Base-by-base conservation (phyloP, 2,113 vertebrate genomes). In the Ornithorhynchus anatinus region DNA sequence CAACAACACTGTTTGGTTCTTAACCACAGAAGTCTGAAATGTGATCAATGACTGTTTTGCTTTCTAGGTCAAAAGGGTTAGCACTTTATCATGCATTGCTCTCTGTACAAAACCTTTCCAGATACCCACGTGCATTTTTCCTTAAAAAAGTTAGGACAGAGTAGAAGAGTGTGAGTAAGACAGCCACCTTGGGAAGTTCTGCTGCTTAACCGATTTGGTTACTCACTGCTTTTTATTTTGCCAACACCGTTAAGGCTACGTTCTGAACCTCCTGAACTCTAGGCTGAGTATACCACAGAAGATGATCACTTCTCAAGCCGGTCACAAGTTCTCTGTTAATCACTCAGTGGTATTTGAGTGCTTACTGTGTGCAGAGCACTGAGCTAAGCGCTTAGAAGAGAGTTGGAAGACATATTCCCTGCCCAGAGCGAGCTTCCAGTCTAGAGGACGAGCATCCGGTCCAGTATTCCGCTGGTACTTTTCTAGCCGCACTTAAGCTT, bases 121-220 rank as follows among this genome's bases (percentile, higher is more conserved):
- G 42, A 39, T 56, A 25, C 63, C 17, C 48, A 31, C 13, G 29
- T 62, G 47, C 8, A 69, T 56, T 75, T 40, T 29, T 23, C 50
- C 59, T 70, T 64, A 69, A 59, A 71, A 59, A 56, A 38, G 8
- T 17, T 35, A 75, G 11, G 14, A 68, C 53, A 72, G 14, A 80
- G 53, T 79, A 52, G 44, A 38, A 69, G 75, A 75, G 56, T 57
- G 62, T 48, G 27, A 20, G 32, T 54, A 58, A 14, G 54, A 51
- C 4, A 56, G 51, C 42, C 29, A 69, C 50, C 36, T 69, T 75
- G 76, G 45, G 75, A 69, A 70, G 70, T 44, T 63, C 23, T 72
- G 39, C 10, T 66, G 47, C 53, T 53, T 17, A n/a, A n/a, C n/a
- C n/a, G n/a, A n/a, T n/a, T n/a, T n/a, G n/a, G n/a, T n/a, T n/a